Evolutionary conservation across 1,140 invertebrate genomes (phyloP).

Genomic region (Copidosoma floridanum): DNA sequence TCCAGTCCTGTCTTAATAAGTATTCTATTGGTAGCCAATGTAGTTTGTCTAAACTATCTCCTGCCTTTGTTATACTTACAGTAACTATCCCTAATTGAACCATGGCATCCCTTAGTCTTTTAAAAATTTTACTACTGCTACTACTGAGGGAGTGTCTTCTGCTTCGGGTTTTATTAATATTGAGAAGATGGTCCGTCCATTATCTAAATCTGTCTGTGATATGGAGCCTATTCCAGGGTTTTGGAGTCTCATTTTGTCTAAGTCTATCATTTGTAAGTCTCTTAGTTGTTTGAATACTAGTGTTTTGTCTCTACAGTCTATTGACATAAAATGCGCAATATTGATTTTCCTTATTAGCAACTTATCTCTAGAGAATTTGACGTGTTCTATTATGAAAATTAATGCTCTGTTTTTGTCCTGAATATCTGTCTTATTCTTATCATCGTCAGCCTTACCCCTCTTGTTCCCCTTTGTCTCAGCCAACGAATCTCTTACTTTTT

Average conservation of each 20-base stretch:
- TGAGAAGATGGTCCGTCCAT: not conserved
- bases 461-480: too few species aligned
- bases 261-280: not conserved
- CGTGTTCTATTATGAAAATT: too few species aligned
- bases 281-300: not conserved
- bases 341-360: too few species aligned
- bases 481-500: too few species aligned
- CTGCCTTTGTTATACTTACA: not conserved
- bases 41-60: not conserved
- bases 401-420: too few species aligned
- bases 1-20: not conserved
- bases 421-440: too few species aligned
- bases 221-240: not conserved
- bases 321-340: not conserved
- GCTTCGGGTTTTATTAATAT: not conserved
- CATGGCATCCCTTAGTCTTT: not conserved
- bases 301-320: slow-evolving; percentile 1
- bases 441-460: too few species aligned
- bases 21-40: not conserved
- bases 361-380: too few species aligned
- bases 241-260: not conserved
- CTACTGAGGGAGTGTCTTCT: not conserved
- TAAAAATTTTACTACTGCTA: not conserved
- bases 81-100: not conserved
- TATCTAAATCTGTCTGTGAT: not conserved